Evolutionary conservation across 2,888 invertebrate genomes (phyloP).

Genomic region (Sceliomorpha sp.): DNA sequence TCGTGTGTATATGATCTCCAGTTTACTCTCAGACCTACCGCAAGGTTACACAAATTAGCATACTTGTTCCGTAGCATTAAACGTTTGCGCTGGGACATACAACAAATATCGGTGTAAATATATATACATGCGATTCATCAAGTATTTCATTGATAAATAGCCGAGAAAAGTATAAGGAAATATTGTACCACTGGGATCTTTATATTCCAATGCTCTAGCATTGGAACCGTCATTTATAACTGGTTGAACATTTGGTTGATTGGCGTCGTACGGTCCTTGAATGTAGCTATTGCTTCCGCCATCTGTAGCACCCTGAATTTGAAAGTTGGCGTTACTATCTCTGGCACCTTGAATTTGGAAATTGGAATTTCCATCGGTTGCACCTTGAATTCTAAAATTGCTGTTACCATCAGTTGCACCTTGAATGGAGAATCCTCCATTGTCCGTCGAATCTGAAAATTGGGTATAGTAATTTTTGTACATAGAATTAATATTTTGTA

Average conservation of each 20-base stretch:
- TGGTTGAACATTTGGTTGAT: conserved; percentile 38
- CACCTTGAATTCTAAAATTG: conserved; percentile 60
- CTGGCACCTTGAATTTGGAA: conserved; percentile 73
- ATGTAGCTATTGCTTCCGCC: conserved; percentile 64
- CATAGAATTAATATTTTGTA: too few species aligned
- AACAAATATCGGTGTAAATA: too few species aligned
- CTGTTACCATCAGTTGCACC: conserved; percentile 67
- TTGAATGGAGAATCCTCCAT: conserved; percentile 64
- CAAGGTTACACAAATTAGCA: conserved; percentile 11
- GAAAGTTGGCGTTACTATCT: conserved; percentile 71
- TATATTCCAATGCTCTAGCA: conserved; percentile 69
- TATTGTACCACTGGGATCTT: conserved; percentile 71
- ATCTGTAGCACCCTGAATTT: conserved; percentile 71
- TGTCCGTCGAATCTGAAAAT: conserved; percentile 42
- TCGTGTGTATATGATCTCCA: conserved; percentile 73
- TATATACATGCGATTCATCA: background rate
- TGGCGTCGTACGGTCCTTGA: conserved; percentile 65
- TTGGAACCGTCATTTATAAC: conserved; percentile 33
- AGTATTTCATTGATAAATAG: too few species aligned
- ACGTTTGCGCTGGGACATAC: too few species aligned
- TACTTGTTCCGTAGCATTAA: conserved; percentile 3
- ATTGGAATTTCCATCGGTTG: conserved; percentile 67
- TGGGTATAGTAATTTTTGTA: too few species aligned
- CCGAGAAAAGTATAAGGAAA: background rate
- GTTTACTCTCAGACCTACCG: conserved; percentile 71